Evolutionary conservation across 2,113 vertebrate genomes (phyloP).

Genomic region (Callocephalon fimbriatum): DNA sequence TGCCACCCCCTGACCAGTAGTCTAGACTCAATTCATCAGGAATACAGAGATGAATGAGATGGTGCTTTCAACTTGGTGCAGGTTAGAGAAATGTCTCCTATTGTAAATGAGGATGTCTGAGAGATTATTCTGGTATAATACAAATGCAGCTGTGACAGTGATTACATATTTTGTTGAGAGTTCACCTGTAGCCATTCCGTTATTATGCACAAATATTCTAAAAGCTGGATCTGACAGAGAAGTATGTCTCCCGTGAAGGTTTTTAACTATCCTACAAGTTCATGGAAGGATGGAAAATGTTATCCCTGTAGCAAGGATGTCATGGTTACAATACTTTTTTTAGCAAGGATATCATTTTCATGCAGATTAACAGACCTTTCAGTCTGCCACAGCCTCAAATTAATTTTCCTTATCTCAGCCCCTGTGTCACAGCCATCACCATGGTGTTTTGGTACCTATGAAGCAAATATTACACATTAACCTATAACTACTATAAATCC

Average conservation of each 20-base stretch:
- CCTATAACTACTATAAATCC: not conserved
- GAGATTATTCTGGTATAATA: not conserved
- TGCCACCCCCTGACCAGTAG: not conserved
- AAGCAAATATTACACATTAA: not conserved
- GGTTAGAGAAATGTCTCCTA: not conserved
- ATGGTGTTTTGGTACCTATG: not conserved
- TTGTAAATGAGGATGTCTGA: not conserved
- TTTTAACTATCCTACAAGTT: not conserved
- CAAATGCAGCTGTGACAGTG: not conserved
- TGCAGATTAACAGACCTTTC: constrained; percentile 9
- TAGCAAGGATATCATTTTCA: not conserved
- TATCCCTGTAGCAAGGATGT: not conserved
- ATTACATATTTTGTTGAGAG: not conserved
- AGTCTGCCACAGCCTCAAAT: not conserved
- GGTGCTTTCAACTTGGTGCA: not conserved
- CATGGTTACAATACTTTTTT: not conserved
- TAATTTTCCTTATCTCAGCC: not conserved
- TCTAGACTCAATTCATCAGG: constrained; percentile 36
- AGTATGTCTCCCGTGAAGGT: not conserved
- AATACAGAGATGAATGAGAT: constrained; percentile 18
- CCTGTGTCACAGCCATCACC: not conserved
- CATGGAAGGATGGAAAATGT: not conserved
- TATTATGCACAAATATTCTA: not conserved
- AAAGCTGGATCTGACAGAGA: not conserved
- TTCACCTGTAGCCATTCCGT: not conserved